Conservation (phyloP, 2,113 vertebrate genomes). For the Engystomops pustulosus region DNA sequence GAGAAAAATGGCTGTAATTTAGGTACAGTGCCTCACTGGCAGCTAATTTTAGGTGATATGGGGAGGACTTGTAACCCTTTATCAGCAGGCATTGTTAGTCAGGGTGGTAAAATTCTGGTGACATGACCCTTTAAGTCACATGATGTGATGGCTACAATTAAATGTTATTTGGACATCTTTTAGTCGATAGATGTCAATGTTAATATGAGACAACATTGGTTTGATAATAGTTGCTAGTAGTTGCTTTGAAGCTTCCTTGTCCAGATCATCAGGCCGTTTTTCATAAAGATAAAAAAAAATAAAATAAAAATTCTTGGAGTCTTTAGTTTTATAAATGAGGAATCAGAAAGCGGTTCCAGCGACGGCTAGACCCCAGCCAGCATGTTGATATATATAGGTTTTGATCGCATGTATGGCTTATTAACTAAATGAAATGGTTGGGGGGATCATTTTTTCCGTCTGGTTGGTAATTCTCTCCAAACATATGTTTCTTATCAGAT, state of each 20-base stretch:
- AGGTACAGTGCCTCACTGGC: too few relatives aligned
- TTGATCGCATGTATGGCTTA: neutral
- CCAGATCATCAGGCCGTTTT: neutral
- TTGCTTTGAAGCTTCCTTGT: neutral
- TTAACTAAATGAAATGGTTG: neutral
- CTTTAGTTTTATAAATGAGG: neutral
- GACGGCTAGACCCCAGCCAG: neutral
- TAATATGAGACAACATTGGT: too few relatives aligned
- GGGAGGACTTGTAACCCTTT: too few relatives aligned
- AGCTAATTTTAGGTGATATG: too few relatives aligned
- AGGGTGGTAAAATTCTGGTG: too few relatives aligned
- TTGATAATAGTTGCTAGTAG: neutral
- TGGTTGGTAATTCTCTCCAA: neutral
- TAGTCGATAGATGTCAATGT: too few relatives aligned
- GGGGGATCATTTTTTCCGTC: slow-evolving; percentile 12
- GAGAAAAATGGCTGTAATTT: too few relatives aligned
- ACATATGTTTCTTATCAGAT: slow-evolving; percentile 44
- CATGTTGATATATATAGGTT: neutral
- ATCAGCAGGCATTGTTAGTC: too few relatives aligned
- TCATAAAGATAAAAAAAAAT: neutral
- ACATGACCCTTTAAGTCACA: too few relatives aligned
- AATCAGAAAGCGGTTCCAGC: neutral
- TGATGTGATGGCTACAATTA: too few relatives aligned
- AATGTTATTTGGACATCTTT: too few relatives aligned
- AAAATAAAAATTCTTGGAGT: neutral